These are phyloP conservation scores for Engystomops pustulosus DNA, from an alignment of 2,113 vertebrate genomes.

Conservation along the genomic window DNA sequence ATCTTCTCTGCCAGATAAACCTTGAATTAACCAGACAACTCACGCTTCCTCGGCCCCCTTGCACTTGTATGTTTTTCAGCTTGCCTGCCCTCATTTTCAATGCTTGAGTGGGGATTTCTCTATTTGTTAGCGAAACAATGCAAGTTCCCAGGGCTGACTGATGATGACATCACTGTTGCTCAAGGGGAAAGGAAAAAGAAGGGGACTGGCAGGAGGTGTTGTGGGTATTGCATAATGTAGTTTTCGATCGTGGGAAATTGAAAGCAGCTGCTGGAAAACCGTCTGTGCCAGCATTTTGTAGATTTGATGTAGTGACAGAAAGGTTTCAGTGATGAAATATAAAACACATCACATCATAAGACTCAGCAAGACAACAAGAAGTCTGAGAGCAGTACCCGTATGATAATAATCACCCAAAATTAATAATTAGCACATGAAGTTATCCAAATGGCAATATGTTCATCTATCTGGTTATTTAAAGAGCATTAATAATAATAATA, in stretches of 20 bases:
- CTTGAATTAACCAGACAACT: slow-evolving; percentile 73
- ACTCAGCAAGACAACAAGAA: background rate
- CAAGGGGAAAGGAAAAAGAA: slow-evolving; percentile 65
- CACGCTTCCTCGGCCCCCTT: slow-evolving; percentile 64
- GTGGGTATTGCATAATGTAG: slow-evolving; percentile 67
- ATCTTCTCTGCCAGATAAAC: slow-evolving; percentile 67
- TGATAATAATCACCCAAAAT: background rate
- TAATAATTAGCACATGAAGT: background rate
- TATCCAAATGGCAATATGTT: background rate
- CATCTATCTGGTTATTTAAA: background rate
- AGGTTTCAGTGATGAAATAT: slow-evolving; percentile 18
- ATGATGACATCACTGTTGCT: slow-evolving; percentile 72
- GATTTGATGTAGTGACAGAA: slow-evolving; percentile 35
- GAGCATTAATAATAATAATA: background rate
- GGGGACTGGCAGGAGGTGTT: slow-evolving; percentile 58
- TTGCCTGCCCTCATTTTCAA: slow-evolving; percentile 90
- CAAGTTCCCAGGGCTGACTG: slow-evolving; percentile 73
- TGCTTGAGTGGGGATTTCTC: slow-evolving; percentile 95
- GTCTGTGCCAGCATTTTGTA: slow-evolving; percentile 69
- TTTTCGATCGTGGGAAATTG: slow-evolving; percentile 72
- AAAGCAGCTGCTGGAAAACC: slow-evolving; percentile 70
- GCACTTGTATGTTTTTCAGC: slow-evolving; percentile 62
- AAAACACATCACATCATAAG: background rate
- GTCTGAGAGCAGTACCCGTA: background rate
- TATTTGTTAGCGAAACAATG: slow-evolving; percentile 80